A percentile compares a stretch with the other conserved stretches of the same genome.
These are phyloP conservation scores for Drosophila austrosaltans DNA, from an alignment of 2,888 invertebrate genomes.

Conservation along the genomic window DNA sequence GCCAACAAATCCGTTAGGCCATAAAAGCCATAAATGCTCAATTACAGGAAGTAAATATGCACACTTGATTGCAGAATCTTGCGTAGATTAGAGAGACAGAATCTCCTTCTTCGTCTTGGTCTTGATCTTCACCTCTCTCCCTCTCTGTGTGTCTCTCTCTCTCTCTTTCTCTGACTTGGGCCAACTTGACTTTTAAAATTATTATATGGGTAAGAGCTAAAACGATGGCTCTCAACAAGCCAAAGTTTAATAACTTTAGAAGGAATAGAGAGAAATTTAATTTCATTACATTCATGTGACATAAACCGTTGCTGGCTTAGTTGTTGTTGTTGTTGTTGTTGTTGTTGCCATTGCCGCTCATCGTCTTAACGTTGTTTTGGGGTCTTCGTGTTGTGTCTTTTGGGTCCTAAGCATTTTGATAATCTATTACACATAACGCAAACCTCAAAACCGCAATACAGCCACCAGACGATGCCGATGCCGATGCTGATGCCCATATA, in stretches of 20 bases:
- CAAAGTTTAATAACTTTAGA: slow-evolving; percentile 68
- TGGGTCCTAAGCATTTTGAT: slow-evolving; percentile 71
- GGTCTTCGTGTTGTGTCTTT: slow-evolving; percentile 49
- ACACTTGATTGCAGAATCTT: slow-evolving; percentile 79
- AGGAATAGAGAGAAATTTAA: slow-evolving; percentile 69
- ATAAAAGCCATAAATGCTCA: slow-evolving; percentile 80
- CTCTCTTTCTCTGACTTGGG: slow-evolving; percentile 16
- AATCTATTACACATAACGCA: slow-evolving; percentile 80
- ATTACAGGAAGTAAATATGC: slow-evolving; percentile 80
- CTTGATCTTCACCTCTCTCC: slow-evolving; percentile 4
- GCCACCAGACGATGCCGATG: slow-evolving; percentile 40
- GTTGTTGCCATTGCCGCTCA: neutral
- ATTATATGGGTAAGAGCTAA: slow-evolving; percentile 63
- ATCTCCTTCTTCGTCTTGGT: slow-evolving; percentile 8
- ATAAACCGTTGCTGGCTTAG: slow-evolving; percentile 69
- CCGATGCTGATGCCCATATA: slow-evolving; percentile 23
- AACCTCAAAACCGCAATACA: slow-evolving; percentile 72
- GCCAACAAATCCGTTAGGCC: slow-evolving; percentile 76
- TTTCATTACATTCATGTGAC: slow-evolving; percentile 78
- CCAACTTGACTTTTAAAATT: slow-evolving; percentile 73
- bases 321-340: slow-evolving; percentile 11
- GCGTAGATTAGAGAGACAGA: slow-evolving; percentile 61
- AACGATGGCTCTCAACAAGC: slow-evolving; percentile 44
- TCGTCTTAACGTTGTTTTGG: slow-evolving; percentile 31
- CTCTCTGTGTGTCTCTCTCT: too few relatives aligned